Conservation (phyloP, 2,797 vertebrate genomes). For the Allobates femoralis region DNA sequence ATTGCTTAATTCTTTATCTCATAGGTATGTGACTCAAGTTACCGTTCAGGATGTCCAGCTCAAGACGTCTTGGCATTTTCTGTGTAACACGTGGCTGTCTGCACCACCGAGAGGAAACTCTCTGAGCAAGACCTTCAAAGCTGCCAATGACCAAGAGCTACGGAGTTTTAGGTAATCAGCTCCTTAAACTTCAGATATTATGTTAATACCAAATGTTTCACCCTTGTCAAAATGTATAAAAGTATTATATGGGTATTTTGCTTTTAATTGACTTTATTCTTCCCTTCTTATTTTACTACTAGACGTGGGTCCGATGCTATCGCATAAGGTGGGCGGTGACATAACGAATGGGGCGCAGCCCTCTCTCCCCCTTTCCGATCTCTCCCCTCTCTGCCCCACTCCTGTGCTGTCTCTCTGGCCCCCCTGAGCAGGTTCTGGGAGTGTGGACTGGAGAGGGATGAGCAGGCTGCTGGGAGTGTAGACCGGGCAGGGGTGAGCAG, state of each 20-base stretch:
- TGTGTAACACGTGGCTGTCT: constrained; percentile 81
- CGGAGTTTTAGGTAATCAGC: constrained; percentile 79
- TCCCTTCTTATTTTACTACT: neutral
- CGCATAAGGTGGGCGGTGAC: too few species aligned
- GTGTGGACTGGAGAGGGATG: too few species aligned
- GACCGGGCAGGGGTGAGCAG: too few species aligned
- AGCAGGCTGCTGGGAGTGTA: too few species aligned
- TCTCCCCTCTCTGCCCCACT: too few species aligned
- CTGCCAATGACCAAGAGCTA: constrained; percentile 79
- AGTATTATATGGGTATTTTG: neutral
- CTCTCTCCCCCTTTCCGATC: too few species aligned
- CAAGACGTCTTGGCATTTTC: constrained; percentile 76
- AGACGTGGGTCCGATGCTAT: too few species aligned
- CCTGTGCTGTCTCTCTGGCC: too few species aligned
- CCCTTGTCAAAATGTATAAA: neutral
- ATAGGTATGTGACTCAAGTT: constrained; percentile 81
- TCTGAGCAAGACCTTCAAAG: constrained; percentile 78
- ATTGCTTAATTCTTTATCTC: neutral
- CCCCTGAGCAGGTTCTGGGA: too few species aligned
- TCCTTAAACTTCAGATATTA: neutral
- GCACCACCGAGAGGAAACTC: constrained; percentile 71
- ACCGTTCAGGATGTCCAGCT: constrained; percentile 79
- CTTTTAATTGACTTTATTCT: neutral
- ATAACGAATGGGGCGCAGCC: too few species aligned
- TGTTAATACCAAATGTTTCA: neutral